Percentiles rank a stretch among this genome's conserved stretches.
Conservation (phyloP, 2,113 vertebrate genomes). For the Zootoca vivipara region DNA sequence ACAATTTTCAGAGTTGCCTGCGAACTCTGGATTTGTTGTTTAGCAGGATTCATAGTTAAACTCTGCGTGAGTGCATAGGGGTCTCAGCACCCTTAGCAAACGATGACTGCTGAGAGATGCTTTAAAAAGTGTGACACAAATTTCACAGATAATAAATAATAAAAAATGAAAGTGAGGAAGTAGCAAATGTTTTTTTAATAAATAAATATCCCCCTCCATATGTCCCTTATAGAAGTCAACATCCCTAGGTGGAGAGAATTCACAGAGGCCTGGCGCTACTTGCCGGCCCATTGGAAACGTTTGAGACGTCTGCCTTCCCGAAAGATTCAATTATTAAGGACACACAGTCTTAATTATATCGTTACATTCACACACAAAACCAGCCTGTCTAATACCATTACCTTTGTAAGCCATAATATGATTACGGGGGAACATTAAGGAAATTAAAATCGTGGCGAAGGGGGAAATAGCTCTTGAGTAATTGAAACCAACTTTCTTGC, state of each 20-base stretch:
- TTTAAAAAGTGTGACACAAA: neutral
- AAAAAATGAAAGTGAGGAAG: neutral
- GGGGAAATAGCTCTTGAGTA: constrained; percentile 24
- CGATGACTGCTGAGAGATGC: neutral
- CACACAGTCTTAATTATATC: constrained; percentile 4
- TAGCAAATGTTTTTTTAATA: neutral
- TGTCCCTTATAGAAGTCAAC: neutral
- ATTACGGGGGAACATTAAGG: constrained; percentile 24
- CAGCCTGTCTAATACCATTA: neutral
- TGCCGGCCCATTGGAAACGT: neutral
- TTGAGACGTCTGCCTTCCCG: neutral
- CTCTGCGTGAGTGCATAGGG: too few relatives aligned
- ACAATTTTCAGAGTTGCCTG: too few relatives aligned
- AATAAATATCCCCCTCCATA: neutral
- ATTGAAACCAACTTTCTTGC: constrained; percentile 28
- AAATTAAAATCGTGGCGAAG: constrained; percentile 15
- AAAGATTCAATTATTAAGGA: constrained; percentile 13
- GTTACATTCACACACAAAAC: constrained; percentile 6
- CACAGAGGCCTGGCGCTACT: neutral
- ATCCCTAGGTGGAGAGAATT: neutral
- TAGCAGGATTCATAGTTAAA: too few relatives aligned
- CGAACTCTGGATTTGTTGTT: too few relatives aligned
- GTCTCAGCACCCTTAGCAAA: neutral
- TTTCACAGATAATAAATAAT: neutral
- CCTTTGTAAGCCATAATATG: constrained; percentile 9